Evolutionary conservation across 2,888 invertebrate genomes (phyloP), one percentile per base, ranked within the genome.

Genomic region (Pristionchus fissidentatus): DNA sequence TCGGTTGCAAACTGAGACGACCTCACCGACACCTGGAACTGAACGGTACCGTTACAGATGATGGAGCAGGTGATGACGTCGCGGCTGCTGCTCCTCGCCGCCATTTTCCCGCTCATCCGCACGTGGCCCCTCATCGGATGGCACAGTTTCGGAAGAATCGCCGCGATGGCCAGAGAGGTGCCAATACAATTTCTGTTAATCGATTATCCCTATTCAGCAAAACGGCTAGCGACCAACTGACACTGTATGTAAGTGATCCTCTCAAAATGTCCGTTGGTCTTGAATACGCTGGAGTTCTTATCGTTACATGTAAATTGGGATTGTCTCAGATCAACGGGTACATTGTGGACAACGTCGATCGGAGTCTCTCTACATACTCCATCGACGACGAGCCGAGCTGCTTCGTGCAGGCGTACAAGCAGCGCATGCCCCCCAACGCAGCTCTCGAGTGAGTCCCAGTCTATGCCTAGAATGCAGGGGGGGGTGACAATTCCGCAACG

Each of bases 341-440:
- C 62, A 62, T 62, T 19, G 35, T 62, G 1, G 26, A 62, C 32
- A 62, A 35, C 5, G 62, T 62, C 19, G 62, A 62, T 8, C n/a
- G 26, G 15, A 35, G 62, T 19, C 3, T 62, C 3, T 3, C 1
- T n/a, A 35, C 29, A 43, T 43, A 73, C 73, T 41, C 38, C 0
- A 13, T 26, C 2, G 52, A 77, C 0, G 77, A 77, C 10, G 80
- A 80, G n/a, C 80, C 80, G 15, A 43, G 38, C 26, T 80, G 80
- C n/a, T 80, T 80, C 60, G 80, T 80, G n/a, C 80, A 80, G 2
- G 80, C 80, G 13, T 80, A 80, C 43, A 32, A 41, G n/a, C 35
- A 80, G 60, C 57, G 26, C 8, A 80, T 57, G 49, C 13, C 10
- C 3, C 15, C 1, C 26, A 80, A 60, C 35, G 52, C 29, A 13